Evolutionary conservation across 1,140 invertebrate genomes (phyloP).

Genomic region (Procambarus clarkii): DNA sequence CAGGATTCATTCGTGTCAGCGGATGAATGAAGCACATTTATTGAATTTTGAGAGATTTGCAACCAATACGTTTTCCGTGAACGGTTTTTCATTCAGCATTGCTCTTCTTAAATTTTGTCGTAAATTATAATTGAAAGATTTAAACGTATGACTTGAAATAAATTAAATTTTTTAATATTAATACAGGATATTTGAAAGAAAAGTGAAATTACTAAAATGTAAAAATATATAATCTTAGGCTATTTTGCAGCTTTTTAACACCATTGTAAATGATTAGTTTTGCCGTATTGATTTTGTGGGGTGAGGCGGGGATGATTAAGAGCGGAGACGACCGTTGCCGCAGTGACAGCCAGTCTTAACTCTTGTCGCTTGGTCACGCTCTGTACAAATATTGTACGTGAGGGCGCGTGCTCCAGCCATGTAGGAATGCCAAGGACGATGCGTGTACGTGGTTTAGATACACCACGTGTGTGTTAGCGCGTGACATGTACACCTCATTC

Average conservation of each 20-base stretch:
- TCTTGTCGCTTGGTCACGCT: background rate
- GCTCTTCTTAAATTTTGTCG: too few species aligned
- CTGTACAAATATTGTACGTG: background rate
- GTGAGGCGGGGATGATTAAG: background rate
- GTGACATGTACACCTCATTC: background rate
- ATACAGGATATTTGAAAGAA: too few species aligned
- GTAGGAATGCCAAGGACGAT: constrained; percentile 26
- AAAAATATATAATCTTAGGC: too few species aligned
- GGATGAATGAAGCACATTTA: background rate
- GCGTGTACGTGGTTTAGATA: background rate
- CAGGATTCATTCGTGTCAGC: background rate
- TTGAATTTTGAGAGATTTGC: too few species aligned
- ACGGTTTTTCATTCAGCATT: too few species aligned
- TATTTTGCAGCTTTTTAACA: background rate
- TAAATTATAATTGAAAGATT: too few species aligned
- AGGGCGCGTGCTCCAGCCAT: background rate
- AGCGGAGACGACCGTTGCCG: background rate
- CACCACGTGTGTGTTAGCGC: too few species aligned
- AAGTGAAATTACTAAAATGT: too few species aligned
- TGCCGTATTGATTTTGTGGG: background rate
- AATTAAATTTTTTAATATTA: too few species aligned
- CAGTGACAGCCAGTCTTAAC: background rate
- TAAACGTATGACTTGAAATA: too few species aligned
- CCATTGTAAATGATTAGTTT: background rate
- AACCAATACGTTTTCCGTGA: too few species aligned